Conservation (phyloP, 64 coral and sea anemone genomes). For the Hydrozoanthus tunicans region DNA sequence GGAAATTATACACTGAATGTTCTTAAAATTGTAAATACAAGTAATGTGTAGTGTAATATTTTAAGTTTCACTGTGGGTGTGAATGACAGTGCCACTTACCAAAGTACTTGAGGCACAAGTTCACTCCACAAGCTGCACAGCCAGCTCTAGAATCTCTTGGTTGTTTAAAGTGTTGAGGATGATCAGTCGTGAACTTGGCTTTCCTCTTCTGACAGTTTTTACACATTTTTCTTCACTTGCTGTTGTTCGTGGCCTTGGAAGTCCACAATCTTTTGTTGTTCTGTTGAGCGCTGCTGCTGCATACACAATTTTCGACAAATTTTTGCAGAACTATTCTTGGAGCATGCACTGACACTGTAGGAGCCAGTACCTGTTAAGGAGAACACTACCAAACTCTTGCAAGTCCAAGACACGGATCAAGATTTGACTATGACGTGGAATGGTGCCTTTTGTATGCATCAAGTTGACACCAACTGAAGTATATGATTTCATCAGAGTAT, state of each 20-base stretch:
- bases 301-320: too few relatives aligned
- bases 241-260: neutral
- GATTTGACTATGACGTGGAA: too few relatives aligned
- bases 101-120: conserved; percentile 2
- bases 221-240: neutral
- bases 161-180: neutral
- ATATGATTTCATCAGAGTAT: too few relatives aligned
- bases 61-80: neutral
- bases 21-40: neutral
- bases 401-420: too few relatives aligned
- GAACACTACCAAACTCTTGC: too few relatives aligned
- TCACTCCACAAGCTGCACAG: conserved; percentile 30
- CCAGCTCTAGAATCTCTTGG: conserved; percentile 23
- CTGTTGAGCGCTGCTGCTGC: neutral
- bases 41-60: neutral
- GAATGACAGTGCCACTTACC: neutral
- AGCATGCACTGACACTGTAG: too few relatives aligned
- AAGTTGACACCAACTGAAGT: too few relatives aligned
- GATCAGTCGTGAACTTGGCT: too few relatives aligned
- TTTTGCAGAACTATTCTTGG: too few relatives aligned
- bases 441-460: too few relatives aligned
- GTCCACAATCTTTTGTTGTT: neutral
- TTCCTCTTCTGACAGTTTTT: too few relatives aligned
- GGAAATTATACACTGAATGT: neutral
- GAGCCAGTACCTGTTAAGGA: too few relatives aligned